Base-by-base conservation (phyloP, 2,888 invertebrate genomes). In the Ectemnius continuus region DNA sequence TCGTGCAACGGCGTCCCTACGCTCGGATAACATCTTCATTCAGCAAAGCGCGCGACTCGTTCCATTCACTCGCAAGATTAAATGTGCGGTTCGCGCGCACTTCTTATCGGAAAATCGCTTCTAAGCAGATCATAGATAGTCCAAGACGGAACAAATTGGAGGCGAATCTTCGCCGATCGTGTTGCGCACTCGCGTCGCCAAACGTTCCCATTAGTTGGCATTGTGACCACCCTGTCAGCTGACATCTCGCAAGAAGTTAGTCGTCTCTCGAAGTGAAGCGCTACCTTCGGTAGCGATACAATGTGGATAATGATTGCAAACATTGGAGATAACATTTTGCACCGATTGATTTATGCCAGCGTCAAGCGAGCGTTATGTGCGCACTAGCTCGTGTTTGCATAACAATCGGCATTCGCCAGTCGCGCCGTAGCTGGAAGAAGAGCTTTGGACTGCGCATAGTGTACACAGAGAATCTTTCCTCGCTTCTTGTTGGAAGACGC, bases 11-110 rank as follows among this genome's bases (percentile, higher is more conserved):
- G 36, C 36, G 36, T 36, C 36, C 6, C 36, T 6, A 1, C 36
- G 36, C 36, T 8, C 6, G 77, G 77, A 73, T 78, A 78, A 78
- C 77, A 76, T 78, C 76, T 78, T 68, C 76, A 76, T 78, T 73
- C 65, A 72, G 73, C 62, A 36, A 36, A 36, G 36, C 36, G 36
- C 57, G 67, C 68, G 45, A 56, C 71, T 66, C 16, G 52, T 2
- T 73, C 76, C 58, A 73, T 76, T 78, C 77, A 78, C 69, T 28
- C 62, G 61, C 58, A 66, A 78, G 78, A 78, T 76, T 78, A 78
- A 76, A 73, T 73, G 57, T 52, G 13, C 2, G 14, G 1, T 14
- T 65, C 76, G 66, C 63, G 65, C 65, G 64, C 67, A 76, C 78
- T 76, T 78, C 73, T 78, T 78, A 78, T 78, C 78, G 67, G 11